Conservation (phyloP, 2,797 vertebrate species). For the Columba guinea region DNA sequence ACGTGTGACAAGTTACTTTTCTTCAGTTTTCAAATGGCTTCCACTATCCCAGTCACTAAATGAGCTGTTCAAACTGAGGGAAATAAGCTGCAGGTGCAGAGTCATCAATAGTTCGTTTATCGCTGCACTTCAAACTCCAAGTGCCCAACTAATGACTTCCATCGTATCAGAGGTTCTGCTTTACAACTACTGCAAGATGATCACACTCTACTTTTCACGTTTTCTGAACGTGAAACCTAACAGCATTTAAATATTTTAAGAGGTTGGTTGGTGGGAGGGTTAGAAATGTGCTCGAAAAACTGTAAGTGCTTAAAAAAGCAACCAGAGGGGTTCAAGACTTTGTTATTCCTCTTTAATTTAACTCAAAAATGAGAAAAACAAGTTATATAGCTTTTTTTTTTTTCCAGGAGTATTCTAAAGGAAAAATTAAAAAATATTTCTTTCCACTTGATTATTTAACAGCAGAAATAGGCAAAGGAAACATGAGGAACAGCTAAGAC, state of each 20-base stretch:
- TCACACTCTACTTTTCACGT: background rate
- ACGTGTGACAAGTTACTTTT: background rate
- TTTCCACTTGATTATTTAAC: background rate
- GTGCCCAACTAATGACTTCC: background rate
- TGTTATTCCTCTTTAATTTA: background rate
- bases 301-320: background rate
- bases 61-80: slow-evolving; percentile 3
- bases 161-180: background rate
- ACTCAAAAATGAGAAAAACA: background rate
- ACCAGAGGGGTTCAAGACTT: background rate
- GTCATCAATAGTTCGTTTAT: background rate
- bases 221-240: background rate
- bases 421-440: background rate
- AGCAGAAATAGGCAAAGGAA: background rate
- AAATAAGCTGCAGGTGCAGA: background rate
- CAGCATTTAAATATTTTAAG: background rate
- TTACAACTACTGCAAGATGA: background rate
- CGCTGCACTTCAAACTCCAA: background rate
- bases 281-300: background rate
- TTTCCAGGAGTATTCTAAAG: background rate
- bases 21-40: background rate
- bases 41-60: background rate
- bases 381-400: background rate
- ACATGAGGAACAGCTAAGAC: background rate
- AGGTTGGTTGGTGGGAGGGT: background rate